phyloP scores from a whole-genome alignment of 2,113 vertebrate species.

The Peromyscus leucopus region DNA sequence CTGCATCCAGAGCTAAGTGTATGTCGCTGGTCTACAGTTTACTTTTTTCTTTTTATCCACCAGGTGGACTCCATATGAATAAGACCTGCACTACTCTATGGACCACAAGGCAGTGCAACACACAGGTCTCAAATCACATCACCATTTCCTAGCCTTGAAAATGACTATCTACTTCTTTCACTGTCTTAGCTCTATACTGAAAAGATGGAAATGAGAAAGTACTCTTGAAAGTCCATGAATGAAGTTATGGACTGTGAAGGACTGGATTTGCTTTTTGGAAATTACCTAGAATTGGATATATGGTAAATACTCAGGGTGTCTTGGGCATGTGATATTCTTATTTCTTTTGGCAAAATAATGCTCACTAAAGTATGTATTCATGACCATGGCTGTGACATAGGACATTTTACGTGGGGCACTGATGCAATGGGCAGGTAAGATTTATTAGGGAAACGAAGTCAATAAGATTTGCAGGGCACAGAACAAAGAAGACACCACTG shows the following conservation, averaged over 20 bases:
- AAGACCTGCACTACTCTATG: neutral
- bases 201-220: neutral
- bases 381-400: fast-evolving
- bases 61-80: neutral
- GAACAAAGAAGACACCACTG: no score
- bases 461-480: no score
- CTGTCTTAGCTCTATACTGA: neutral
- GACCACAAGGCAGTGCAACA: no score
- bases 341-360: fast-evolving
- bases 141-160: neutral
- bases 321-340: neutral
- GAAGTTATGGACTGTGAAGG: fast-evolving
- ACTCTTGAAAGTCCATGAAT: neutral
- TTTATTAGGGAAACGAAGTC: no score
- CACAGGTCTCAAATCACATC: no score
- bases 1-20: neutral
- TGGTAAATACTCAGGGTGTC: fast-evolving
- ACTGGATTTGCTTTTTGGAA: neutral
- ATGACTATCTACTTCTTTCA: neutral
- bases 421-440: no score
- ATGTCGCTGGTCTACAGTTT: fast-evolving
- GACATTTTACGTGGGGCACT: neutral
- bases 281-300: neutral
- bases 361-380: neutral
- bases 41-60: neutral